Base-by-base conservation (phyloP, 2,113 vertebrate genomes). In the Antennarius striatus region DNA sequence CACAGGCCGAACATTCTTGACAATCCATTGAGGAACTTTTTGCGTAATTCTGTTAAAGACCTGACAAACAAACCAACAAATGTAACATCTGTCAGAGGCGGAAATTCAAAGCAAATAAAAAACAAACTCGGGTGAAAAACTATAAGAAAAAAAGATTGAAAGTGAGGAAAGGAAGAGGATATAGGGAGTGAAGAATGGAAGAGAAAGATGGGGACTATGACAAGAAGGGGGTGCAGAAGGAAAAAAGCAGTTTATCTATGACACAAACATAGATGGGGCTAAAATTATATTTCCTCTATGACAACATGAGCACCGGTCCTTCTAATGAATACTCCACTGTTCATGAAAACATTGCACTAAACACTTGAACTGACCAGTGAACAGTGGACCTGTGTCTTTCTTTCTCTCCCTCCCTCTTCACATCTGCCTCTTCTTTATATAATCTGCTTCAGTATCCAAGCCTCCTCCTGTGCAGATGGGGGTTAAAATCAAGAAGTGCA, bases 271-370 rank as follows among this genome's bases (percentile, higher is more conserved):
- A 22, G 36, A 51, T 45, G 48, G 10, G 15, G 55, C 63, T 77
- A 63, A 75, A 76, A 62, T 68, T 50, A 68, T 49, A 66, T 67
- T 71, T 69, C 52, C 71, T 45, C 52, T 48, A 32, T 28, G 28
- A 61, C 9, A 76, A 67, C 51, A 65, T 49, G 54, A 43, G 8
- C 40, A 22, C 13, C 8, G n/a, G 43, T 46, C 17, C 46, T 32
- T 29, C 50, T 56, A 46, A 50, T 81, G 54, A 86, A 79, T 70
- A 67, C 46, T 14, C 53, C 40, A 55, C 51, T 74, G 52, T 77
- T 63, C 22, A 40, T 67, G 47, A 65, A 63, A 71, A 57, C 40
- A n/a, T 6, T 29, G 1, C 30, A 56, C 2, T 55, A 42, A 75
- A 71, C 30, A 54, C 56, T 50, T 42, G 12, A 49, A 13, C 69